A percentile compares a stretch with the other conserved stretches of the same genome.
Evolutionary conservation across 2,888 invertebrate genomes (phyloP).

Genomic region (Bedellia somnulentella): DNA sequence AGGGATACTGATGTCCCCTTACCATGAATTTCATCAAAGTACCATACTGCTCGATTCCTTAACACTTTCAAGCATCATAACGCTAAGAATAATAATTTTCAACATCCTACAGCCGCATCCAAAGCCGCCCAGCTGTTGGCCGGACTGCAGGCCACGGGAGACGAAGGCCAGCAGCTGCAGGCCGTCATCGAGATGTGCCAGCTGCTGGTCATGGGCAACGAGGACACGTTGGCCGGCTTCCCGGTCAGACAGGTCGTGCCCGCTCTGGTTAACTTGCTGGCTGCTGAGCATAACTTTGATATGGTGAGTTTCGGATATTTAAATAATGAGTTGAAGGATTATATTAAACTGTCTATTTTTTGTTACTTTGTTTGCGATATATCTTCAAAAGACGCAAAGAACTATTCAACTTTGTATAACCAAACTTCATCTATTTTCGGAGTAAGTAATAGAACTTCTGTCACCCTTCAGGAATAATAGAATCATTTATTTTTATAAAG

Average conservation of each 20-base stretch:
- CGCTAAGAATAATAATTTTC: too few relatives aligned
- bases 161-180: slow-evolving; percentile 94
- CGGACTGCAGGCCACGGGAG: slow-evolving; percentile 89
- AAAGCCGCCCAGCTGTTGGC: slow-evolving; percentile 93
- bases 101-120: slow-evolving; percentile 79
- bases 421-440: too few relatives aligned
- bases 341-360: neutral
- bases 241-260: slow-evolving; percentile 98
- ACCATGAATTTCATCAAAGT: too few relatives aligned
- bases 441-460: too few relatives aligned
- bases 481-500: too few relatives aligned
- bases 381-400: too few relatives aligned
- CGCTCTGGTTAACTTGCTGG: slow-evolving; percentile 86
- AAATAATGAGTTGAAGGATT: neutral
- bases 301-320: slow-evolving; percentile 65
- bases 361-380: too few relatives aligned
- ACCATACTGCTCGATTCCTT: too few relatives aligned
- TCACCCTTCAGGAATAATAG: too few relatives aligned
- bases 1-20: too few relatives aligned
- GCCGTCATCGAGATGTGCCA: slow-evolving; percentile 99
- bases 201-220: slow-evolving; percentile 98
- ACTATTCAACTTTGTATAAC: too few relatives aligned
- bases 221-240: slow-evolving; percentile 97
- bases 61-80: too few relatives aligned
- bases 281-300: slow-evolving; percentile 98